These are phyloP conservation scores for Pungitius pungitius DNA, from an alignment of 2,113 vertebrate species.

Conservation along the genomic window DNA sequence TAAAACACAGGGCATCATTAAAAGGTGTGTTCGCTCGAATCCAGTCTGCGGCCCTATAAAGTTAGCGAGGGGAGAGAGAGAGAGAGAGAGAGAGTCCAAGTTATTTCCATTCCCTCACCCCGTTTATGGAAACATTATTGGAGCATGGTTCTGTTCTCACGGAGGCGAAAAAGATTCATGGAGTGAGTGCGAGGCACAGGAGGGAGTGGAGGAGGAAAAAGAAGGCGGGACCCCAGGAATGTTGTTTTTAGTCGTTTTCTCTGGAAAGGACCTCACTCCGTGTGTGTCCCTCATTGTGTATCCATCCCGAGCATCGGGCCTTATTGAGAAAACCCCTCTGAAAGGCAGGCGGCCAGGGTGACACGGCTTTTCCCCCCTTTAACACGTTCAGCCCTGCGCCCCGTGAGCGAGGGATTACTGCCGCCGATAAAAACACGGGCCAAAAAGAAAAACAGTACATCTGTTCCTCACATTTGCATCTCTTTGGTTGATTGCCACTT, in stretches of 20 bases:
- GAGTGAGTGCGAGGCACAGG: slow-evolving; percentile 48
- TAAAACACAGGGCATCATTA: slow-evolving; percentile 66
- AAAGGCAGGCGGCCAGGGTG: slow-evolving; percentile 65
- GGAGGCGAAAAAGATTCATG: slow-evolving; percentile 55
- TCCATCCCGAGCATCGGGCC: slow-evolving; percentile 69
- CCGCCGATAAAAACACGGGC: slow-evolving; percentile 49
- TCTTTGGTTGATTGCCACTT: slow-evolving; percentile 81
- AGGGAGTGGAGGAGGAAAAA: slow-evolving; percentile 42
- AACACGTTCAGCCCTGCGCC: slow-evolving; percentile 66
- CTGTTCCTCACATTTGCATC: slow-evolving; percentile 80
- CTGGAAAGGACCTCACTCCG: slow-evolving; percentile 67
- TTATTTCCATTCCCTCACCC: slow-evolving; percentile 81
- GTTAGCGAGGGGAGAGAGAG: slow-evolving; percentile 4
- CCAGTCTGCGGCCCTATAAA: slow-evolving; percentile 50
- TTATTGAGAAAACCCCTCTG: slow-evolving; percentile 64
- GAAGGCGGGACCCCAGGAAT: slow-evolving; percentile 49
- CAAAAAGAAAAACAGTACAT: slow-evolving; percentile 69
- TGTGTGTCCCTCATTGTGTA: slow-evolving; percentile 79
- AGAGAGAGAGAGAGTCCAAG: slow-evolving; percentile 65
- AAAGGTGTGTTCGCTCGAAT: slow-evolving; percentile 52
- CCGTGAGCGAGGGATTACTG: slow-evolving; percentile 64
- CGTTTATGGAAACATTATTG: slow-evolving; percentile 77
- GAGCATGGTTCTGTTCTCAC: slow-evolving; percentile 74
- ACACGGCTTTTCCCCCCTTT: slow-evolving; percentile 78
- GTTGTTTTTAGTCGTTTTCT: slow-evolving; percentile 71